A percentile compares a stretch with the other conserved stretches of the same genome.
These are phyloP conservation scores for Theonella swinhoei DNA, from an alignment of 37 sponge, comb jelly and placozoan genomes.

Conservation along the genomic window DNA sequence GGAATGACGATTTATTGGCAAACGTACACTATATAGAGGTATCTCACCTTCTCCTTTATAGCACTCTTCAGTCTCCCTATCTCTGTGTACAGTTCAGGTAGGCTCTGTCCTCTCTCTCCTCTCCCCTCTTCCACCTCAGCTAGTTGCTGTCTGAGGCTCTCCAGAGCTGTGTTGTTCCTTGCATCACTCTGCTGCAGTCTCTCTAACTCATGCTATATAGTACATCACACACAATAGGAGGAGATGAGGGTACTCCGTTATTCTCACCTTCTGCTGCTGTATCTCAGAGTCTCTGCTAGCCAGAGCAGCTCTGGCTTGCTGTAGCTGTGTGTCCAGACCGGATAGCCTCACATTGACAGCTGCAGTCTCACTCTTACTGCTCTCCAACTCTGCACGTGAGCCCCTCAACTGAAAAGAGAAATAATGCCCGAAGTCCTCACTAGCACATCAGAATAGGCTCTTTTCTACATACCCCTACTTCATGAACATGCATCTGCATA, in stretches of 20 bases:
- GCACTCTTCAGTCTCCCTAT: constrained; percentile 42
- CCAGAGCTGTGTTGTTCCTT: constrained; percentile 33
- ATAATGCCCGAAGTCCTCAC: neutral
- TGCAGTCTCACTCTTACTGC: constrained; percentile 40
- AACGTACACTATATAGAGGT: neutral
- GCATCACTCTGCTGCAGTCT: constrained; percentile 30
- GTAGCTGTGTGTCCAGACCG: constrained; percentile 29
- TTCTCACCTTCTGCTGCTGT: constrained; percentile 46
- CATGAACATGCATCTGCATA: no score
- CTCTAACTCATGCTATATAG: constrained; percentile 51
- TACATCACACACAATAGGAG: neutral
- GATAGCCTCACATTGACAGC: constrained; percentile 36
- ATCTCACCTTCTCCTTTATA: constrained; percentile 39
- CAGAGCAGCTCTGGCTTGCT: constrained; percentile 6
- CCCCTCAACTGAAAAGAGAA: constrained; percentile 24
- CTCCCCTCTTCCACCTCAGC: constrained; percentile 8
- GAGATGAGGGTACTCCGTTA: neutral
- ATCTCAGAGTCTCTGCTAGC: constrained; percentile 13
- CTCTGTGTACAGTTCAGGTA: constrained; percentile 39
- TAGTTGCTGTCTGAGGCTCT: constrained; percentile 51
- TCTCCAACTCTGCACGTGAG: constrained; percentile 32
- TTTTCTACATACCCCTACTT: no score
- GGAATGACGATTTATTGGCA: neutral
- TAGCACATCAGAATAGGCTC: neutral
- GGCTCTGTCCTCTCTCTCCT: neutral